phyloP scores from a whole-genome alignment of 2,888 invertebrate species.

The Crematogaster levior region DNA sequence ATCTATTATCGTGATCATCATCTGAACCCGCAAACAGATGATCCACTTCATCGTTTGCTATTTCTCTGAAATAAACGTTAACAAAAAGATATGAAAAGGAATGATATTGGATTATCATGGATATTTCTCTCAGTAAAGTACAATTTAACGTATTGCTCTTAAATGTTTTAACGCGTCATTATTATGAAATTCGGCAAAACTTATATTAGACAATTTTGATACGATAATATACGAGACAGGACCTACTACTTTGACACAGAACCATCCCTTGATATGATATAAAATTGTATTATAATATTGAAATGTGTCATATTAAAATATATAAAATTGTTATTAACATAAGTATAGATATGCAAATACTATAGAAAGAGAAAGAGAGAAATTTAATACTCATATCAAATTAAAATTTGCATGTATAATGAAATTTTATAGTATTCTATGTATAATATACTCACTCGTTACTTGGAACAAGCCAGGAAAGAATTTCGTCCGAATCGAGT shows the following conservation, averaged over 20 bases:
- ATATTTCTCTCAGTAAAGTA: not conserved
- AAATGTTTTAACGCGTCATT: not conserved
- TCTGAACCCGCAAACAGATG: slow-evolving; percentile 96
- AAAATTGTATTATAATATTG: not conserved
- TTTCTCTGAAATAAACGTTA: slow-evolving; percentile 88
- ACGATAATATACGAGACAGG: no score
- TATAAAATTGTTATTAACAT: not conserved
- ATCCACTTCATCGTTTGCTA: slow-evolving; percentile 95
- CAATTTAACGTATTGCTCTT: not conserved
- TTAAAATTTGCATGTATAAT: not conserved
- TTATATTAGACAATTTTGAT: not conserved
- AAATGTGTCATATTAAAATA: not conserved
- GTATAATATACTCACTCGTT: slow-evolving; percentile 90
- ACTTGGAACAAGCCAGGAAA: slow-evolving; percentile 96
- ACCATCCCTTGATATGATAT: not conserved
- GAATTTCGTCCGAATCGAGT: slow-evolving; percentile 92
- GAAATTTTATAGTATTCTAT: not conserved
- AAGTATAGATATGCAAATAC: not conserved
- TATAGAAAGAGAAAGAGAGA: not conserved
- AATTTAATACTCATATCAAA: not conserved
- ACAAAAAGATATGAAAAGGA: not conserved
- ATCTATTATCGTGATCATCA: slow-evolving; percentile 92
- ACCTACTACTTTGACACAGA: no score
- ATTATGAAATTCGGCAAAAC: not conserved
- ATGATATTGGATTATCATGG: not conserved